Base-by-base conservation (phyloP, 2,888 invertebrate species). In the Hoplodrina ambigua region DNA sequence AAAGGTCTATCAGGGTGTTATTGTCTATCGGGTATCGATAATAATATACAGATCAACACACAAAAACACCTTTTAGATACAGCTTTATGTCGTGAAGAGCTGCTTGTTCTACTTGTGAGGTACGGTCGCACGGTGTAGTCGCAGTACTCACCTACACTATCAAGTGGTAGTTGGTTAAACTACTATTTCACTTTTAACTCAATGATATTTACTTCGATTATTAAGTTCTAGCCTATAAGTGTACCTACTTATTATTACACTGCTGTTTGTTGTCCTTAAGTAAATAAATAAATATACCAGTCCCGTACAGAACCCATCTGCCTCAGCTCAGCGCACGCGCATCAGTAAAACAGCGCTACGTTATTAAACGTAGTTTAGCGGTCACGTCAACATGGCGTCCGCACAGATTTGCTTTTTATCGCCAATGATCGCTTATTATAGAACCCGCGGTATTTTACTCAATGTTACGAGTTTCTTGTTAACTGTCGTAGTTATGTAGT, bases 381-480 rank as follows among this genome's bases (percentile, higher is more conserved):
- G 75, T 68, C 50, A 58, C 74, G 33, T 60, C 25, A 56, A 55
- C 55, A 55, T 49, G 60, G 55, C 59, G 41, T 25, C 54, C 62
- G 58, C 78, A 49, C 59, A 41, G 56, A 79, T 79, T 68, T 60
- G n/a, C 30, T 79, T 76, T 73, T 74, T 61, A 63, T 54, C n/a
- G 56, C 44, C 25, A 20, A 68, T 64, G 53, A 54, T 61, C 50
- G 54, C 17, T 59, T 52, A 73, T 59, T 53, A 63, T 7, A 37
- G 46, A 50, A 6, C 17, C n/a, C 44, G 53, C 13, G 19, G 62
- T 73, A 62, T 66, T 59, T 55, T 25, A 56, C 25, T 25, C 63
- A 54, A 30, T 41, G 64, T 64, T 60, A 13, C 25, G 41, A 58
- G 30, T 62, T 73, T 62, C 76, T 52, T 78, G 61, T 58, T 72